These are phyloP conservation scores for Hiodon tergisus DNA, from an alignment of 2,113 vertebrate species.

Conservation along the genomic window DNA sequence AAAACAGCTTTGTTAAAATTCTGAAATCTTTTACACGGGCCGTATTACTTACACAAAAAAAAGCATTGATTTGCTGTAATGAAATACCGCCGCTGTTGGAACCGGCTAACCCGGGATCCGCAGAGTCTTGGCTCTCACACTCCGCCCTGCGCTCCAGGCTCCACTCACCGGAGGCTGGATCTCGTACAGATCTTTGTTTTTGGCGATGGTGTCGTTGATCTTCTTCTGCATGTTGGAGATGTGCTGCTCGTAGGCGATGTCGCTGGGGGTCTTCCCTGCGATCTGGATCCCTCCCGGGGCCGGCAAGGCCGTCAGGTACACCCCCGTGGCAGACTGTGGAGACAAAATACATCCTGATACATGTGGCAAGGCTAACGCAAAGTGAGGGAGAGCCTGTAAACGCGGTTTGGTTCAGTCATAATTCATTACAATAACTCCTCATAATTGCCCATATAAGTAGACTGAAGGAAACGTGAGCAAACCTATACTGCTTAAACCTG, in stretches of 20 bases:
- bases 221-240: slow-evolving; percentile 90
- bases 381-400: too few relatives aligned
- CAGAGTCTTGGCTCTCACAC: neutral
- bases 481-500: too few relatives aligned
- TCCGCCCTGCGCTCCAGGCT: neutral
- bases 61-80: too few relatives aligned
- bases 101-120: neutral
- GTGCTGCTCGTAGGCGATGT: slow-evolving; percentile 86
- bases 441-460: too few relatives aligned
- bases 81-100: neutral
- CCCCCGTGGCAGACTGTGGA: slow-evolving; percentile 89
- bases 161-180: slow-evolving; percentile 86
- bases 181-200: slow-evolving; percentile 91
- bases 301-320: slow-evolving; percentile 86
- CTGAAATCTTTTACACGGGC: neutral
- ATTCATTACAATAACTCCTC: too few relatives aligned
- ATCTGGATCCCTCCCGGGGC: slow-evolving; percentile 92
- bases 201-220: slow-evolving; percentile 90
- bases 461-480: too few relatives aligned
- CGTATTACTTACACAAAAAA: neutral
- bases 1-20: neutral
- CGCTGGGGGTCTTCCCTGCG: slow-evolving; percentile 86
- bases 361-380: too few relatives aligned
- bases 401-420: too few relatives aligned
- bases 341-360: slow-evolving; percentile 2